Base-by-base conservation (phyloP, 2,888 invertebrate species). In the Norana najaformis region DNA sequence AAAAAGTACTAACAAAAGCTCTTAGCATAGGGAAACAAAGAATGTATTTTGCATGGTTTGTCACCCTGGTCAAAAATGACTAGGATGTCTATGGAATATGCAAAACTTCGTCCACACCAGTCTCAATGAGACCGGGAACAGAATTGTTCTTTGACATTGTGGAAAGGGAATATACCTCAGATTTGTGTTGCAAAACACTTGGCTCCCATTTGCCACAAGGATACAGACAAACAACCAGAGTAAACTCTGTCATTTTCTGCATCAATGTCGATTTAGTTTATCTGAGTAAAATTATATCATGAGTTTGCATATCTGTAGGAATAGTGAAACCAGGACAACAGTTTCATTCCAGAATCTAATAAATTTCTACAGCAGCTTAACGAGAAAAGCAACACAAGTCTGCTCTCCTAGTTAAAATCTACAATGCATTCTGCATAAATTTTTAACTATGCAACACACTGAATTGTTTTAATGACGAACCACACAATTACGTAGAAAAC, bases 31-130 rank as follows among this genome's bases (percentile, higher is more conserved):
- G n/a, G n/a, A n/a, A n/a, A n/a, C n/a, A n/a, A n/a, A n/a, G n/a
- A n/a, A 69, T 85, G 85, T 85, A 85, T 37, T 85, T 85, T 85
- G 85, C 85, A 85, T 85, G 85, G 85, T 85, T 85, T 85, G 85
- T 85, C 85, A 85, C 6, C 37, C 85, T 36, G 85, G 85, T 35
- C 35, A 37, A 85, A 1, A 36, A 23, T 36, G 20, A 35, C 85
- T 35, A 85, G 85, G 37, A 85, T 85, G 85, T 85, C 37, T 37
- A 85, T 85, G 85, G 85, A 85, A 85, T 85, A 85, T 85, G 85
- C 85, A 85, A 85, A 36, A 37, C 85, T 85, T 85, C 85, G 85
- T 85, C 85, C 85, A 37, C 85, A 85, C 36, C 85, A 85, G 36
- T 36, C 69, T 85, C 85, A 36, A 14, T 30, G 83, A 85, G 37